Base-by-base conservation (phyloP, 2,888 invertebrate genomes). In the Malthinus flaveolus region DNA sequence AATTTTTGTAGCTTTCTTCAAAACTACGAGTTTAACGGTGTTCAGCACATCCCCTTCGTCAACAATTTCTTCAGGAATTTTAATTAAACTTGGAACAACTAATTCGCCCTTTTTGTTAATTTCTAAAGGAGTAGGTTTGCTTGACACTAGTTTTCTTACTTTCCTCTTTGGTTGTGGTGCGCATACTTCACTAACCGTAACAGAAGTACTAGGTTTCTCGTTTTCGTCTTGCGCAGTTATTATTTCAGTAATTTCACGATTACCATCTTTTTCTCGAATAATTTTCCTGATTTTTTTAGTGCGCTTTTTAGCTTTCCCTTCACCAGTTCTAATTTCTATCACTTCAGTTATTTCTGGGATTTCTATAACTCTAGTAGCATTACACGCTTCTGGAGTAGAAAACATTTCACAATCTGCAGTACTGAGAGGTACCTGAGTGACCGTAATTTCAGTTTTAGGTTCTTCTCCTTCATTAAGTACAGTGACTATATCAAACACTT, bases 401-500 rank as follows among this genome's bases (percentile, higher is more conserved):
- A 23, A 23, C 5, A 23, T 2, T 23, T 23, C 23, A 2, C 2
- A 3, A 23, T 23, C 23, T 23, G 5, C 2, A 23, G 5, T 5
- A 23, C 23, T 23, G 23, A 23, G 23, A 5, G 23, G 23, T 5
- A 23, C 5, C 23, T 23, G 3, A 23, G 23, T 23, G 2, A 23
- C 23, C 3, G 23, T 23, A 23, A 23, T 23, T 3, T 23, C 23
- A 3, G 23, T 23, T 36, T n/a, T 10, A 12, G 36, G 36, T 36
- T n/a, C 12, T 2, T 68, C 65, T 46, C 68, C 70, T 49, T 71
- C 70, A 53, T 73, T 67, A 12, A 68, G 65, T 1, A 78, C 75
- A 32, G 78, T 79, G 31, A 49, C 42, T 1, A 74, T 76, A 69
- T 78, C 74, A 7, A 64, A 65, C 31, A 70, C 71, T 62, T 75